Evolutionary conservation across 2,113 vertebrate genomes (phyloP), one percentile per base, ranked within the genome.

Genomic region (Oreochromis spilurus): DNA sequence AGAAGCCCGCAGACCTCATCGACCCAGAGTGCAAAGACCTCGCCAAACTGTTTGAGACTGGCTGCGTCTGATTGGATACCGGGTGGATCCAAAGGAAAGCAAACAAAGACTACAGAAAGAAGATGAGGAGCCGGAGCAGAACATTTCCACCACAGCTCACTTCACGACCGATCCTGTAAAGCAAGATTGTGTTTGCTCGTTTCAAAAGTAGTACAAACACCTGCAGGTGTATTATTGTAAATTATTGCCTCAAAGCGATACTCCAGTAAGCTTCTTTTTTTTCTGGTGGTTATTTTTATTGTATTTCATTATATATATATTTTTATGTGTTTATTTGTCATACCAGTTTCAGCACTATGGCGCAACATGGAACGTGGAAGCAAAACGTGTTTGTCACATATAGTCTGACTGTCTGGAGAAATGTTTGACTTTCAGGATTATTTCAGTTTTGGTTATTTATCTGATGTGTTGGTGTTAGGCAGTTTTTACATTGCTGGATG

Each of bases 1-100:
- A 98, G 84, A 97, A 97, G 84, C 98, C 98, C 2, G 96, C 91
- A 0, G 97, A 99, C 94, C 98, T 99, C 81, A 97, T 99, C 19
- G 98, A 99, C 94, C 96, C 98, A 0, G 97, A 98, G 50, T 97
- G 96, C 93, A 95, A 94, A 94, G 98, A 98, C 29, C 93, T 99
- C 88, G 94, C 96, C 84, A 95, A 97, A 89, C 95, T 99, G 24
- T 97, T 99, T 81, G 91, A 95, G 78, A 95, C 91, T 4, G 96
- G 95, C 85, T 96, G 96, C 53, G 92, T 93, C 40, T 96, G 88
- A 96, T 6, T 2, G 5, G 26, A 11, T 36, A 45, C 50, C 26
- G 17, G 19, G 13, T 14, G 7, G 55, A 81, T 34, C 36, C 48
- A 19, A 17, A 16, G 55, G 60, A 82, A 11, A 77, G 57, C 9